Conservation (phyloP, 2,888 invertebrate species). For the Blastobasis adustella region DNA sequence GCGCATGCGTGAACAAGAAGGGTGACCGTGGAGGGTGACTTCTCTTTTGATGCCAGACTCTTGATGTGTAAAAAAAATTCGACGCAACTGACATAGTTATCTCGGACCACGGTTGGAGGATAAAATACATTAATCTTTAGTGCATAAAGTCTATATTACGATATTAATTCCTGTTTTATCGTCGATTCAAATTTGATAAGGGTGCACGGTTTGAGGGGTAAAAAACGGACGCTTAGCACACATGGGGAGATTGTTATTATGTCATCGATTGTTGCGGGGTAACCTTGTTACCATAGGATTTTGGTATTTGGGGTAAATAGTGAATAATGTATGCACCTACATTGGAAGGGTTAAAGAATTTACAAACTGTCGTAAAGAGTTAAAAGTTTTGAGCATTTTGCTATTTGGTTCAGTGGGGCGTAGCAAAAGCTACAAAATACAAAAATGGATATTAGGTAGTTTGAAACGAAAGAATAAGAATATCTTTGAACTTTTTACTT, state of each 20-base stretch:
- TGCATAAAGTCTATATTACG: too few species aligned
- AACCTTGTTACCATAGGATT: conserved; percentile 3
- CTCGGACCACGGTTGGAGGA: conserved; percentile 21
- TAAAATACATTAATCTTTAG: conserved; percentile 9
- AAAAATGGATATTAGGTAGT: too few species aligned
- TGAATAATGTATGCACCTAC: neutral
- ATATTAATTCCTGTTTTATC: too few species aligned
- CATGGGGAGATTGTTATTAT: conserved; percentile 44
- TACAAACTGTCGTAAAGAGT: neutral
- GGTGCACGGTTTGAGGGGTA: conserved; percentile 11
- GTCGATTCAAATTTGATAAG: too few species aligned
- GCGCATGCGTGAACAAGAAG: conserved; percentile 64
- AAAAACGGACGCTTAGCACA: conserved; percentile 16
- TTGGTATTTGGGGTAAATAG: neutral
- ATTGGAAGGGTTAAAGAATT: neutral
- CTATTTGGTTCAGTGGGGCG: too few species aligned
- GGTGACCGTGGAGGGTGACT: conserved; percentile 49
- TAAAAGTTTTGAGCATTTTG: neutral
- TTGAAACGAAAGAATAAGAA: too few species aligned
- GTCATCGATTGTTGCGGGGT: conserved; percentile 38
- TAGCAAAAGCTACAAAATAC: too few species aligned
- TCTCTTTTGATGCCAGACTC: conserved; percentile 58
- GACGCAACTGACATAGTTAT: conserved; percentile 25
- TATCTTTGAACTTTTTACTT: too few species aligned
- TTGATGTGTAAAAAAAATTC: conserved; percentile 37